phyloP scores from a whole-genome alignment of 2,888 invertebrate species.

The Atrina japonica region DNA sequence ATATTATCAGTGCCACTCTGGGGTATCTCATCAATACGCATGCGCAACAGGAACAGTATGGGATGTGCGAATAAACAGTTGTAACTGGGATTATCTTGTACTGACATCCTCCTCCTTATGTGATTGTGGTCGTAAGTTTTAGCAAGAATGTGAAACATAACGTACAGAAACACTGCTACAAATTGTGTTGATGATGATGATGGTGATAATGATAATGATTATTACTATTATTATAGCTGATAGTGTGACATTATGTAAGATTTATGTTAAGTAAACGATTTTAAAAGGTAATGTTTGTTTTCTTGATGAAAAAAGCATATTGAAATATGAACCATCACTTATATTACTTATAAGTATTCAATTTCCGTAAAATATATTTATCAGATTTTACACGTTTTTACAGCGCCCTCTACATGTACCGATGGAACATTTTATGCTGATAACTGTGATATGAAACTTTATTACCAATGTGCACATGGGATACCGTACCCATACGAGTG shows the following conservation, averaged over 20 bases:
- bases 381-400: not conserved
- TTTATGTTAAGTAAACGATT: no score
- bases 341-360: no score
- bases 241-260: no score
- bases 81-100: slow-evolving; percentile 35
- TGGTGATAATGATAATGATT: no score
- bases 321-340: no score
- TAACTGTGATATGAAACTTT: slow-evolving; percentile 16
- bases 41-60: slow-evolving; percentile 26
- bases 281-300: no score
- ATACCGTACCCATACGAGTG: slow-evolving; percentile 17
- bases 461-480: slow-evolving; percentile 16
- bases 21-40: slow-evolving; percentile 5
- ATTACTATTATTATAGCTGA: no score
- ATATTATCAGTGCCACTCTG: slow-evolving; percentile 30
- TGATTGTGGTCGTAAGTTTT: slow-evolving; percentile 16
- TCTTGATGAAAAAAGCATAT: no score
- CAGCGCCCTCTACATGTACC: slow-evolving; percentile 17
- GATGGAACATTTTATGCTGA: slow-evolving; percentile 22
- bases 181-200: no score
- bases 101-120: not conserved
- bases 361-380: not conserved
- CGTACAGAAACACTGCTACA: no score
- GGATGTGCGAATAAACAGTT: slow-evolving; percentile 22
- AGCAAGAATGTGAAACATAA: no score